A percentile compares a stretch with the other conserved stretches of the same genome.
Conservation (phyloP, 2,888 invertebrate genomes). For the Leucozona laternaria region DNA sequence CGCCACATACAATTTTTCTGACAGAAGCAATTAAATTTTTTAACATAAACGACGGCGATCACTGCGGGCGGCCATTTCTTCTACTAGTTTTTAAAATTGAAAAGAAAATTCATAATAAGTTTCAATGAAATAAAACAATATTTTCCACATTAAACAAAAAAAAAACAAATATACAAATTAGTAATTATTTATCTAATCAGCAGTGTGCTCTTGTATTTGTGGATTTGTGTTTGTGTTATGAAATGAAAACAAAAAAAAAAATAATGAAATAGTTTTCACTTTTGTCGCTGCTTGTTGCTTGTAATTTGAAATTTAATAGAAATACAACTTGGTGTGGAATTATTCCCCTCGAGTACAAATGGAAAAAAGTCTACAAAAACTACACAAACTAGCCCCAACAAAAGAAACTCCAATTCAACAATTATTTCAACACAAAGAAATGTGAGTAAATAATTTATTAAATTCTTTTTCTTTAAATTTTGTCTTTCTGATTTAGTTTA, state of each 20-base stretch:
- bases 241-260: conserved; percentile 67
- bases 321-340: neutral
- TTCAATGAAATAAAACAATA: neutral
- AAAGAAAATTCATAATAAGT: conserved; percentile 19
- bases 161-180: conserved; percentile 37
- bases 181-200: conserved; percentile 36
- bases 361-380: conserved; percentile 59
- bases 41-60: conserved; percentile 50
- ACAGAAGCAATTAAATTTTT: conserved; percentile 48
- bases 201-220: conserved; percentile 10
- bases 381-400: conserved; percentile 11
- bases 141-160: conserved; percentile 10
- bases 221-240: conserved; percentile 36
- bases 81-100: conserved; percentile 21
- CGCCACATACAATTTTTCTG: conserved; percentile 28
- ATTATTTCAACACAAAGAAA: conserved; percentile 27
- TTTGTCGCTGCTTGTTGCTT: neutral
- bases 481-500: neutral
- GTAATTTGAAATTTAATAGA: conserved; percentile 5
- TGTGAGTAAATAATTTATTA: conserved; percentile 46
- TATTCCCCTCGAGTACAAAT: conserved; percentile 47
- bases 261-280: conserved; percentile 30
- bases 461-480: neutral
- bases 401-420: conserved; percentile 29
- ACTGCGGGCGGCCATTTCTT: conserved; percentile 58